Base-by-base conservation (phyloP, 2,888 invertebrate species). In the Dimorphilus gyrociliatus region DNA sequence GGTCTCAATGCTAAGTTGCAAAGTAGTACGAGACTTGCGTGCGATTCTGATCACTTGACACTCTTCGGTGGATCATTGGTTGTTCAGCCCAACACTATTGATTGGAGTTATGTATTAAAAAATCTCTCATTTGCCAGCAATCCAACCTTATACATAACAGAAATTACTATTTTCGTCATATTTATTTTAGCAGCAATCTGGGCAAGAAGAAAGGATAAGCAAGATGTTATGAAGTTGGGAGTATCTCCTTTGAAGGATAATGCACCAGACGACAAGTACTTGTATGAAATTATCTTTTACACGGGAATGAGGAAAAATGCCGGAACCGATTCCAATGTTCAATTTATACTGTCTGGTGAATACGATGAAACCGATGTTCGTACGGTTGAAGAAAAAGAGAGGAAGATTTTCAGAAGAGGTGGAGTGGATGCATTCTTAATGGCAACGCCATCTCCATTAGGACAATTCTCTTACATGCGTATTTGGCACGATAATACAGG, bases 401-500 rank as follows among this genome's bases (percentile, higher is more conserved):
- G 64, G 16, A 54, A 55, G 37, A 51, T 64, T 6, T 54, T 66
- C 26, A 41, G 48, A 17, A 46, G 62, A 15, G 64, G 64, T 14
- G 50, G 42, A 19, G 45, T 45, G 5, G 63, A 66, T 40, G 46
- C 54, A 4, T 65, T 67, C 41, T 51, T 66, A 1, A 53, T 66
- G 56, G 48, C 65, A 13, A 51, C 53, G 0, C 51, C 60, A 19
- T 47, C 65, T 32, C 55, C 64, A 1, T 55, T 68, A 14, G 68
- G 68, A 3, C 42, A 47, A 1, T 47, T 68, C 30, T 58, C 54
- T 39, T 66, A 60, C 42, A 41, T 64, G 16, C 50, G 65, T 5
- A 46, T 68, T 4, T 68, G 68, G 68, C 67, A 68, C 36, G 66
- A 68, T 48, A 68, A 67, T 47, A 53, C 58, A 3, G 68, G 67